These are phyloP conservation scores for Gadus macrocephalus DNA, from an alignment of 2,113 vertebrate species.

Conservation along the genomic window DNA sequence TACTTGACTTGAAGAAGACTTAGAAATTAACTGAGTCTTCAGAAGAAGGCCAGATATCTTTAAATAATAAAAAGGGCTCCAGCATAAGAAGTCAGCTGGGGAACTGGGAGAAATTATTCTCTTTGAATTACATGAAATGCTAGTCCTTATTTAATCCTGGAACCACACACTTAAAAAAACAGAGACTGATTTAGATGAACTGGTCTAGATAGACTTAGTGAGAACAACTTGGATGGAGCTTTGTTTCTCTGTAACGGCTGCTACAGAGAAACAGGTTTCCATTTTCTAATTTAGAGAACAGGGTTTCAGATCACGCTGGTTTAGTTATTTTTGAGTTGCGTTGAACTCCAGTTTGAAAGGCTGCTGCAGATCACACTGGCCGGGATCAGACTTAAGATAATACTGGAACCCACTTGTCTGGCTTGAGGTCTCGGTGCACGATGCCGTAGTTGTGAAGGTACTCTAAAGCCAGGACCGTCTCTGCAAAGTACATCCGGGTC, in stretches of 20 bases:
- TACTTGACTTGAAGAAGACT: background rate
- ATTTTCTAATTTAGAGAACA: background rate
- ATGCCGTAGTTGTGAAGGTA: constrained; percentile 96
- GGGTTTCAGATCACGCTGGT: no score
- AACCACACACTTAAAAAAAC: background rate
- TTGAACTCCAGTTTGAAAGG: no score
- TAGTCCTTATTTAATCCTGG: background rate
- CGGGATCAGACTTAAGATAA: background rate
- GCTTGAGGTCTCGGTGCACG: constrained; percentile 95
- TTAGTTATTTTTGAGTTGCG: no score
- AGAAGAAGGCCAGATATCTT: background rate
- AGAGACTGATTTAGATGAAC: no score
- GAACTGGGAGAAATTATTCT: background rate
- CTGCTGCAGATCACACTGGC: no score
- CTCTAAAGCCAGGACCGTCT: constrained; percentile 89
- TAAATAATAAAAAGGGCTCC: constrained; percentile 27
- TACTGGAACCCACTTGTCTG: constrained; percentile 84
- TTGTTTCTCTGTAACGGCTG: no score
- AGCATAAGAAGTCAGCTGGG: background rate
- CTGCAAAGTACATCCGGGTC: constrained; percentile 93
- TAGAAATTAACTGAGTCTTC: background rate
- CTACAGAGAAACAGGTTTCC: background rate
- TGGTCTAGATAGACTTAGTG: no score
- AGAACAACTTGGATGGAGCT: no score
- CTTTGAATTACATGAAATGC: background rate